phyloP scores from a whole-genome alignment of 2,113 vertebrate species.

The Megalops atlanticus region DNA sequence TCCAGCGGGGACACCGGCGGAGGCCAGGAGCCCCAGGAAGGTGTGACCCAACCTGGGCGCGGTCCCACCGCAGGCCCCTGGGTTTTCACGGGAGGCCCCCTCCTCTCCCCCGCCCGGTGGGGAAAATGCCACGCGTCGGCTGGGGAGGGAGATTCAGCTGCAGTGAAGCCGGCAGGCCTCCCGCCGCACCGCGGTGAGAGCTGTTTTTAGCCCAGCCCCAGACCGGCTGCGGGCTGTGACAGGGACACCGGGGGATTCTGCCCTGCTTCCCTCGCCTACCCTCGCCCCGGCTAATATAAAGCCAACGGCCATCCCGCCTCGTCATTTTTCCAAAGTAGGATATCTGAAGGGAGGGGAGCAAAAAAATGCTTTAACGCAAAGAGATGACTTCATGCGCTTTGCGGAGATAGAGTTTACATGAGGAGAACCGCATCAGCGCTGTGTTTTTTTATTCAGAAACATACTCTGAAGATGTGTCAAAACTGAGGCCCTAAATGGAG shows the following conservation, averaged over 20 bases:
- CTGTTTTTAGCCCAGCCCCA: constrained; percentile 23
- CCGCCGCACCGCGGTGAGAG: constrained; percentile 16
- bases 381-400: neutral
- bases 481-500: no score
- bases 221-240: neutral
- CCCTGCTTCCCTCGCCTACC: neutral
- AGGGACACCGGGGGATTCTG: neutral
- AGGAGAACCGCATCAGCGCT: neutral
- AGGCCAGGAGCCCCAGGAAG: neutral
- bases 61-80: neutral
- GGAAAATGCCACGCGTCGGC: neutral
- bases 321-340: neutral
- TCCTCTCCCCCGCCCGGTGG: neutral
- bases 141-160: constrained; percentile 34
- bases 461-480: no score
- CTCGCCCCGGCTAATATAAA: neutral
- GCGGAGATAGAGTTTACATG: neutral
- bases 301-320: neutral
- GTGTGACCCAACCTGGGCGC: neutral
- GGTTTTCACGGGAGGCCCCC: neutral
- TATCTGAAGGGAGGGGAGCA: neutral
- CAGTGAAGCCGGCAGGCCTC: constrained; percentile 20
- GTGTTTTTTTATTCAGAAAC: no score
- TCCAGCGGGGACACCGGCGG: neutral
- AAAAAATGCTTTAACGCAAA: neutral